A percentile compares a stretch with the other conserved stretches of the same genome.
phyloP scores from a whole-genome alignment of 2,888 invertebrate genomes.

The Drosophila mulleri region DNA sequence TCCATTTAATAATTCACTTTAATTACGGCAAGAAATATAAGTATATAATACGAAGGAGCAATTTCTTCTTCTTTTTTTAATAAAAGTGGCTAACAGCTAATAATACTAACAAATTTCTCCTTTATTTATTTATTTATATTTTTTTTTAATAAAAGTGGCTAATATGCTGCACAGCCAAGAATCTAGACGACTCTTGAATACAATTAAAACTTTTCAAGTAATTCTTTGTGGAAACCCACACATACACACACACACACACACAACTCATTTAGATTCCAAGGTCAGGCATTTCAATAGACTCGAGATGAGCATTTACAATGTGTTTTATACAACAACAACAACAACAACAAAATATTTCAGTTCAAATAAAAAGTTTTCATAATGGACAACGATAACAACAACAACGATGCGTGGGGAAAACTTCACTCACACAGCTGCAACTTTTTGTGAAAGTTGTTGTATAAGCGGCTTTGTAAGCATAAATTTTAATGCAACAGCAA shows the following conservation, averaged over 20 bases:
- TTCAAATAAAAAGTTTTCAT: constrained; percentile 9
- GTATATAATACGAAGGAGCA: no score
- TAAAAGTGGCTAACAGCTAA: no score
- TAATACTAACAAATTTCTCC: background rate
- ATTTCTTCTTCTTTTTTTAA: no score
- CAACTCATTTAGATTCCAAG: constrained; percentile 12
- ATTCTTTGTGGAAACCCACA: background rate
- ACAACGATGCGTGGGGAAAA: constrained; percentile 8
- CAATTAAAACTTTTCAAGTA: constrained; percentile 7
- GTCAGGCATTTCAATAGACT: constrained; percentile 4
- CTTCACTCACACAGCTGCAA: constrained; percentile 17
- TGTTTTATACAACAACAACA: background rate
- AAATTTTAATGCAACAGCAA: constrained; percentile 54
- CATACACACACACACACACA: background rate
- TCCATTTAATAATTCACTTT: background rate
- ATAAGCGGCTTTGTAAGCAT: constrained; percentile 55
- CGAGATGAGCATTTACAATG: constrained; percentile 9
- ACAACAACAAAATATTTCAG: constrained; percentile 16
- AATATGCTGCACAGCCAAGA: background rate
- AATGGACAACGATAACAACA: constrained; percentile 2
- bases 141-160: background rate
- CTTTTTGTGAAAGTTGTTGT: constrained; percentile 43
- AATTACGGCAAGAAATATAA: no score
- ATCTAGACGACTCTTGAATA: constrained; percentile 2
- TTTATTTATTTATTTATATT: no score